phyloP scores from a whole-genome alignment of 2,888 invertebrate species.

The Isotomurus palustris region DNA sequence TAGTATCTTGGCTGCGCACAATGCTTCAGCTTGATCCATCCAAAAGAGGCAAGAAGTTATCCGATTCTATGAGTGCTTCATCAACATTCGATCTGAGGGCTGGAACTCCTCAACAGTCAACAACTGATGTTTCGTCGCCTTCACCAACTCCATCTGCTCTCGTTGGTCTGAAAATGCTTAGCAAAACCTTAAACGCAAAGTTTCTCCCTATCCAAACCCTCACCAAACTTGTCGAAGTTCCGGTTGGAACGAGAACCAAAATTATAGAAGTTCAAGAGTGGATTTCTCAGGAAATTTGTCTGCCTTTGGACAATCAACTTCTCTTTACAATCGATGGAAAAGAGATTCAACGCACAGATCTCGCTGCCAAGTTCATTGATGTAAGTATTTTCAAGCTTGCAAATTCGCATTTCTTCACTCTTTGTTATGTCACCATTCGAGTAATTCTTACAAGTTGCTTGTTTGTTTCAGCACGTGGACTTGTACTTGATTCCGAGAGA shows the following conservation, averaged over 20 bases:
- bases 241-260: slow-evolving; percentile 33
- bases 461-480: slow-evolving; percentile 12
- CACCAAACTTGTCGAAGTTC: slow-evolving; percentile 30
- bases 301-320: slow-evolving; percentile 30
- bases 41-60: slow-evolving; percentile 34
- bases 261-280: slow-evolving; percentile 34
- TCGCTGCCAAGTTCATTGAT: slow-evolving; percentile 30
- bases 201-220: slow-evolving; percentile 31
- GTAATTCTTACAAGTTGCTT: no score
- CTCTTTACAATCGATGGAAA: slow-evolving; percentile 40
- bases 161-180: slow-evolving; percentile 33
- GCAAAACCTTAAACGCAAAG: slow-evolving; percentile 36
- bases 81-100: neutral
- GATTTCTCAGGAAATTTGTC: slow-evolving; percentile 29
- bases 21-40: slow-evolving; percentile 42
- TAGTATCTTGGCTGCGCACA: slow-evolving; percentile 40
- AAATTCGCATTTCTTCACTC: neutral
- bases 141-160: slow-evolving; percentile 18
- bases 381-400: slow-evolving; percentile 10
- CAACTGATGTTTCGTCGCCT: neutral
- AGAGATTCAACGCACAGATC: slow-evolving; percentile 25
- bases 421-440: no score
- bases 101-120: neutral
- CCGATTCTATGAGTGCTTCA: slow-evolving; percentile 12
- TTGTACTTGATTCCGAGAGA: slow-evolving; percentile 30